Conservation (phyloP, 2,113 vertebrate species). For the Grallaria varia region DNA sequence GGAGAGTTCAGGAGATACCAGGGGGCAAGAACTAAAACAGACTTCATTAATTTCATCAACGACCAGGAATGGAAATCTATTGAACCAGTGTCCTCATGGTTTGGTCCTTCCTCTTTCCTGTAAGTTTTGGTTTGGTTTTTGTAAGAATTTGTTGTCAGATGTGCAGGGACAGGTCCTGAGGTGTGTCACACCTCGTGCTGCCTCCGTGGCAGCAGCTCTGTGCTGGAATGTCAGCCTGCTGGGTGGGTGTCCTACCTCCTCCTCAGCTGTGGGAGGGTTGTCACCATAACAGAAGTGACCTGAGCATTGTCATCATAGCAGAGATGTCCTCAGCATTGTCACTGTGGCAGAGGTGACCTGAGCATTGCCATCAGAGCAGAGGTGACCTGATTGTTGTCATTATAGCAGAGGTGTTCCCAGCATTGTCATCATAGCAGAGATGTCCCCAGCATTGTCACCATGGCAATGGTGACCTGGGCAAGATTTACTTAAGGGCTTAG, state of each 20-base stretch:
- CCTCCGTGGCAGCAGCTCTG: neutral
- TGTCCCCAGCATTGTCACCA: neutral
- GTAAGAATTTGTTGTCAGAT: rapidly evolving
- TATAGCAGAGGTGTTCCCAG: neutral
- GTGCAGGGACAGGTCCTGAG: neutral
- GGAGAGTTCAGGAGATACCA: constrained; percentile 95
- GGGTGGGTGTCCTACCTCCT: neutral
- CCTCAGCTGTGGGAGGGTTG: neutral
- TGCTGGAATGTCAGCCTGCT: rapidly evolving
- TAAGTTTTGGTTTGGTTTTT: constrained; percentile 71
- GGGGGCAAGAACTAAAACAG: constrained; percentile 87
- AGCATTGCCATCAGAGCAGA: neutral
- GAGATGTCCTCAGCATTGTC: no score
- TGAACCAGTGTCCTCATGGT: constrained; percentile 91
- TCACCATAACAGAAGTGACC: neutral
- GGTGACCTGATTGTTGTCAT: neutral
- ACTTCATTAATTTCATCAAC: constrained; percentile 91
- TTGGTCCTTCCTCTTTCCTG: constrained; percentile 90
- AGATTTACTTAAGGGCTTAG: neutral
- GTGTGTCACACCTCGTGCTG: neutral
- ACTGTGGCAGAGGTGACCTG: no score
- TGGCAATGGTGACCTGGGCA: neutral
- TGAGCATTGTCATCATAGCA: neutral
- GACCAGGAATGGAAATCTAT: constrained; percentile 90
- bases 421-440: neutral